These are phyloP conservation scores for Chesias legatella DNA, from an alignment of 2,888 invertebrate species.

Conservation along the genomic window DNA sequence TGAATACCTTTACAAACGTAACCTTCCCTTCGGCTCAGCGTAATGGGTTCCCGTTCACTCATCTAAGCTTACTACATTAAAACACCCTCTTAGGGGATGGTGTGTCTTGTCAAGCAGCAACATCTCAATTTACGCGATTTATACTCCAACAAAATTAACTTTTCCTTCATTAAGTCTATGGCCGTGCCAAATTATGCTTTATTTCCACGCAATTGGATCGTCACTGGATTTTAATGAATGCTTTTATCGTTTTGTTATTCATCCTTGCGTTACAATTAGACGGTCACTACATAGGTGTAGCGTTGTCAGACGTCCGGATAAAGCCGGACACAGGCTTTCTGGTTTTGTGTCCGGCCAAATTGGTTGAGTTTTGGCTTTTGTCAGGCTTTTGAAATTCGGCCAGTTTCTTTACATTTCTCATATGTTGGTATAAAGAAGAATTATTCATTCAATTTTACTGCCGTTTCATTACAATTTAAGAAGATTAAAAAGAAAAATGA, in stretches of 20 bases:
- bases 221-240: conserved; percentile 2
- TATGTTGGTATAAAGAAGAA: no score
- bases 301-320: no score
- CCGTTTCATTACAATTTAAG: no score
- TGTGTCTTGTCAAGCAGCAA: conserved; percentile 25
- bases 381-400: no score
- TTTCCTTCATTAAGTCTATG: conserved; percentile 15
- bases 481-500: no score
- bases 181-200: conserved; percentile 21
- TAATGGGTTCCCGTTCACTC: conserved; percentile 21
- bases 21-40: conserved; percentile 21
- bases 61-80: conserved; percentile 24
- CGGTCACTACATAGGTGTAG: conserved; percentile 21
- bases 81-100: conserved; percentile 25
- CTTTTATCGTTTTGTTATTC: conserved; percentile 6
- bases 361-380: no score
- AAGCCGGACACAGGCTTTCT: no score
- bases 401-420: no score
- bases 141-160: conserved; percentile 28
- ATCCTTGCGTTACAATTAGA: conserved; percentile 29
- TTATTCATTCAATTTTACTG: no score
- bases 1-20: no score
- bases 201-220: neutral
- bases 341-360: no score
- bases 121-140: conserved; percentile 40